phyloP scores from a whole-genome alignment of 2,888 invertebrate species.

The Merodon equestris region DNA sequence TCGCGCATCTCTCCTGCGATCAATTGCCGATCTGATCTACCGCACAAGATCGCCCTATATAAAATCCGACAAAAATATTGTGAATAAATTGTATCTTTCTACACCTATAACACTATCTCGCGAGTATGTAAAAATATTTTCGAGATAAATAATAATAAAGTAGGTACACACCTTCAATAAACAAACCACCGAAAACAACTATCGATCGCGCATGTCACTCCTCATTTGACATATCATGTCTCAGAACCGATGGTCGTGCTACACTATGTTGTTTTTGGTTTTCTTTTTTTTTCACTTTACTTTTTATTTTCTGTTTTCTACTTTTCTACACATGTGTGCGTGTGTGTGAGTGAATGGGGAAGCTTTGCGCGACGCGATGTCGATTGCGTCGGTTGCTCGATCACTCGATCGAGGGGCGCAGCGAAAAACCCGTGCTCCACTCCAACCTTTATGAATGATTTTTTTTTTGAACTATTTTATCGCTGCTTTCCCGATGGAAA shows the following conservation, averaged over 20 bases:
- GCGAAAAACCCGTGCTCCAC: slow-evolving; percentile 24
- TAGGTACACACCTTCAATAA: slow-evolving; percentile 71
- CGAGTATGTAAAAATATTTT: slow-evolving; percentile 2
- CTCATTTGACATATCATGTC: slow-evolving; percentile 69
- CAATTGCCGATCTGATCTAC: too few relatives aligned
- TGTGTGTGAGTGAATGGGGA: slow-evolving; percentile 9
- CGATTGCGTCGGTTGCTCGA: slow-evolving; percentile 11
- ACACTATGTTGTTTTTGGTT: neutral
- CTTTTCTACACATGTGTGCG: slow-evolving; percentile 11
- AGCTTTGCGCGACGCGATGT: slow-evolving; percentile 5
- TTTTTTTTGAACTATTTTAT: slow-evolving; percentile 28
- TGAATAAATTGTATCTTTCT: slow-evolving; percentile 27
- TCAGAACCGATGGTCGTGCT: slow-evolving; percentile 26
- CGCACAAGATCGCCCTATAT: too few relatives aligned
- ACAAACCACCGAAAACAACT: slow-evolving; percentile 68
- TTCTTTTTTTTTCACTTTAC: too few relatives aligned
- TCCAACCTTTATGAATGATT: slow-evolving; percentile 58
- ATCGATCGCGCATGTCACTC: slow-evolving; percentile 71
- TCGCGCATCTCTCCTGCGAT: too few relatives aligned
- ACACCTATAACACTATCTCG: slow-evolving; percentile 5
- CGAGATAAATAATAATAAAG: slow-evolving; percentile 37
- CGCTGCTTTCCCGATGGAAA: too few relatives aligned
- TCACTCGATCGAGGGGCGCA: neutral
- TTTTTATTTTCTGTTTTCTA: too few relatives aligned
- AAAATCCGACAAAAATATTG: neutral